These are phyloP conservation scores for Ophion slaviceki DNA, from an alignment of 2,888 invertebrate genomes.

Conservation along the genomic window DNA sequence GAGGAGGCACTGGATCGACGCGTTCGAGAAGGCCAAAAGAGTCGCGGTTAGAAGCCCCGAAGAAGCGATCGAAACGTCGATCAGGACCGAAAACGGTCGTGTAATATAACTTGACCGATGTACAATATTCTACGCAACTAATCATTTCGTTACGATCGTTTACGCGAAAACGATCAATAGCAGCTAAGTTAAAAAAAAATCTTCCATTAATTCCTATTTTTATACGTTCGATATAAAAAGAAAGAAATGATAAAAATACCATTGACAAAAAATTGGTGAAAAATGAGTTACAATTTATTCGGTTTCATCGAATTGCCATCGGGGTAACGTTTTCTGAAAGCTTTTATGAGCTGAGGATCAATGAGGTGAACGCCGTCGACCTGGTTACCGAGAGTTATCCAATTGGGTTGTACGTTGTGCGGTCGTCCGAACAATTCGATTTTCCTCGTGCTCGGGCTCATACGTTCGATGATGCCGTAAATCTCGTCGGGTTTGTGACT, in stretches of 20 bases:
- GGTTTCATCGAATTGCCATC: slow-evolving; percentile 90
- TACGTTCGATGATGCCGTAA: slow-evolving; percentile 97
- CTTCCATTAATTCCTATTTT: slow-evolving; percentile 21
- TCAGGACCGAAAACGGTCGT: slow-evolving; percentile 57
- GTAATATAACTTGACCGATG: slow-evolving; percentile 46
- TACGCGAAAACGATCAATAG: neutral
- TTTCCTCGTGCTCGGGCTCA: slow-evolving; percentile 98
- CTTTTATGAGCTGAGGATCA: slow-evolving; percentile 95
- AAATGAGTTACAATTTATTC: slow-evolving; percentile 72
- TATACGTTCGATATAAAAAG: slow-evolving; percentile 37
- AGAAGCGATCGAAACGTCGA: slow-evolving; percentile 9
- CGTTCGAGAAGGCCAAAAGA: slow-evolving; percentile 72
- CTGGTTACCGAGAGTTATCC: slow-evolving; percentile 99
- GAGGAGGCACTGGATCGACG: slow-evolving; percentile 80
- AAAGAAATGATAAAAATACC: slow-evolving; percentile 26
- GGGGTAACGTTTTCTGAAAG: slow-evolving; percentile 96
- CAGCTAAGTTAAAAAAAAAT: neutral
- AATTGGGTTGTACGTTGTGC: slow-evolving; percentile 99
- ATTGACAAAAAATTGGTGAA: slow-evolving; percentile 25
- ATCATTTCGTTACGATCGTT: neutral
- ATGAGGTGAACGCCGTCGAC: slow-evolving; percentile 96
- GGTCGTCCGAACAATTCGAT: slow-evolving; percentile 98
- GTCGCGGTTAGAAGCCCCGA: slow-evolving; percentile 35
- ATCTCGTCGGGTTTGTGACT: slow-evolving; percentile 99
- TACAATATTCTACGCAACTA: neutral